A percentile compares a stretch with the other conserved stretches of the same genome.
Conservation (phyloP, 2,113 vertebrate genomes). For the Macrotus californicus region DNA sequence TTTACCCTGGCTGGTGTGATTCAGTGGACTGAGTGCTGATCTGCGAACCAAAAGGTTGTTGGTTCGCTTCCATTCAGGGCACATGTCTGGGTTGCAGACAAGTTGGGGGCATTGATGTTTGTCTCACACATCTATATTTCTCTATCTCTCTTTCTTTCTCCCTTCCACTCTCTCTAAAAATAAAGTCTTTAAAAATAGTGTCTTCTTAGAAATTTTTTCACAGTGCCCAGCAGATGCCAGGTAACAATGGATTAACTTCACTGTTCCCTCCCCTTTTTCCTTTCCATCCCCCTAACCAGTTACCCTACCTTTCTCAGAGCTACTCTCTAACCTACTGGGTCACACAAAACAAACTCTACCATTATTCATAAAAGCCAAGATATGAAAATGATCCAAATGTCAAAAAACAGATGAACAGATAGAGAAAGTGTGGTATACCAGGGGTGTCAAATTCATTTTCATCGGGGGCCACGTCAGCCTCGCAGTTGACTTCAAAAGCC, state of each 20-base stretch:
- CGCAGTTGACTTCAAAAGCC: too few species aligned
- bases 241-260: not conserved
- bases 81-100: too few species aligned
- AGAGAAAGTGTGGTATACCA: not conserved
- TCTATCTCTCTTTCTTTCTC: too few species aligned
- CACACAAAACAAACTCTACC: not conserved
- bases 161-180: too few species aligned
- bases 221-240: not conserved
- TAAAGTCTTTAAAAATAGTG: not conserved
- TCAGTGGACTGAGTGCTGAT: too few species aligned
- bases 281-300: not conserved
- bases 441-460: too few species aligned
- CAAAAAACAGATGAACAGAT: not conserved
- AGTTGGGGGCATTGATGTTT: too few species aligned
- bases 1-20: too few species aligned
- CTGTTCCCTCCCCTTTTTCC: not conserved
- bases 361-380: not conserved
- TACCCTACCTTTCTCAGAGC: not conserved
- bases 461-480: too few species aligned
- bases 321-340: not conserved
- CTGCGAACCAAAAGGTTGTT: too few species aligned
- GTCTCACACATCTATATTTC: too few species aligned
- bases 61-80: too few species aligned
- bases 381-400: not conserved
- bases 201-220: conserved; percentile 24